These are phyloP conservation scores for Melinaea menophilus DNA, from an alignment of 2,888 invertebrate genomes.

Conservation along the genomic window DNA sequence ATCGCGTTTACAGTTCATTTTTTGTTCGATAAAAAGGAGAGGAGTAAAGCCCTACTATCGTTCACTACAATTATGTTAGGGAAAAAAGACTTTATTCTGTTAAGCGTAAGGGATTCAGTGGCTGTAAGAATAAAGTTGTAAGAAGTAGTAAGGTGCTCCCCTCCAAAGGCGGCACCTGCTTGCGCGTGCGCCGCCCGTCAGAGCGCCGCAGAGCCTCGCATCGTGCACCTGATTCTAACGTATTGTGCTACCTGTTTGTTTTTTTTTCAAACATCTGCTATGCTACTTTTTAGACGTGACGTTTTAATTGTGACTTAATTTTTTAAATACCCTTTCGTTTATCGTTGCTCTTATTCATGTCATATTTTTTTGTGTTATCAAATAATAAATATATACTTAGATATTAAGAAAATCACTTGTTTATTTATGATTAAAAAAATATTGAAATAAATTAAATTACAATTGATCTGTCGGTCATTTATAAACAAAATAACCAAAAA, in stretches of 20 bases:
- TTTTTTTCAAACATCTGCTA: constrained; percentile 43
- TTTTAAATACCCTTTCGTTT: neutral
- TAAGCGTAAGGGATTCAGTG: constrained; percentile 24
- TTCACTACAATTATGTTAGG: constrained; percentile 3
- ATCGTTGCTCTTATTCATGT: too few relatives aligned
- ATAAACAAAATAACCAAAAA: too few relatives aligned
- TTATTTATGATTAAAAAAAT: too few relatives aligned
- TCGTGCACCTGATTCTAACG: constrained; percentile 57
- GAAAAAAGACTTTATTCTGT: constrained; percentile 34
- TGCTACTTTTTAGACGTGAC: constrained; percentile 30
- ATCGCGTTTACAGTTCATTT: constrained; percentile 79
- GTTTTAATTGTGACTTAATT: constrained; percentile 30
- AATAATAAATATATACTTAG: too few relatives aligned
- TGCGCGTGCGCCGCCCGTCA: constrained; percentile 70
- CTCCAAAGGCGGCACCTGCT: constrained; percentile 76
- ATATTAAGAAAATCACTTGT: too few relatives aligned
- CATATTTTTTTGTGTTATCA: too few relatives aligned
- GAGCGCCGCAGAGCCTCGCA: constrained; percentile 58
- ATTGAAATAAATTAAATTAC: too few relatives aligned
- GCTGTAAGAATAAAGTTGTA: constrained; percentile 53
- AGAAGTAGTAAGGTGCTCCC: constrained; percentile 75
- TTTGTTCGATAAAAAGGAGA: constrained; percentile 79
- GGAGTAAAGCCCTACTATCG: constrained; percentile 74
- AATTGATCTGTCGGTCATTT: too few relatives aligned
- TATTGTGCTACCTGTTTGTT: constrained; percentile 50